Evolutionary conservation across 1,140 invertebrate genomes (phyloP), one percentile per base, ranked within the genome.

Genomic region (Lucilia cuprina): DNA sequence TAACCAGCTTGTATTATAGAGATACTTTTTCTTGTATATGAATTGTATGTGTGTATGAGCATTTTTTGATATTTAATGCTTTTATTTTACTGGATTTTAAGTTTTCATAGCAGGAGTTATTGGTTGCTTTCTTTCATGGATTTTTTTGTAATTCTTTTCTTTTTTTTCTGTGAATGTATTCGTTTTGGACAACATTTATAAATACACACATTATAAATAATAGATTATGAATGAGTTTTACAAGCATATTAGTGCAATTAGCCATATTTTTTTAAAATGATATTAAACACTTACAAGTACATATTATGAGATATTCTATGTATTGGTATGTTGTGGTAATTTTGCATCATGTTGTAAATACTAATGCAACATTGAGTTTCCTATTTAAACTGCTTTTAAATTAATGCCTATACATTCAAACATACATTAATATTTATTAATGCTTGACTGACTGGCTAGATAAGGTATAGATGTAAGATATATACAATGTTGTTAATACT

Each of bases 181-280:
- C 21, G 65, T 70, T 7, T 19, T 70, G n/a, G 21, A 70, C n/a
- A 21, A 19, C 5, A 21, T 25, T 21, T 17, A n/a, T n/a, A 60
- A 60, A 60, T 60, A n/a, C 55, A 60, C 55, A 60, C 55, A 60
- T 60, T 60, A 60, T 41, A 41, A 60, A 60, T 41, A 41, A 60
- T n/a, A 60, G 55, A 60, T 60, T 60, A 60, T 60, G 41, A 41
- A 55, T 55, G 65, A 25, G 65, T 70, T 70, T 70, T 70, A 70
- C 65, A 70, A 60, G 65, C 65, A 70, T 70, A 70, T 70, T 70
- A 70, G 65, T 21, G 65, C 21, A 70, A 70, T 70, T 70, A 70
- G n/a, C 65, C n/a, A 70, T 25, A 21, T 21, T 21, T 70, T 70
- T n/a, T 65, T 30, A 2, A 3, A 25, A 21, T 70, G n/a, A 70